Percentiles rank a stretch among this genome's conserved stretches.
Conservation (phyloP, 2,797 vertebrate species). For the Kryptolebias ocellatus region DNA sequence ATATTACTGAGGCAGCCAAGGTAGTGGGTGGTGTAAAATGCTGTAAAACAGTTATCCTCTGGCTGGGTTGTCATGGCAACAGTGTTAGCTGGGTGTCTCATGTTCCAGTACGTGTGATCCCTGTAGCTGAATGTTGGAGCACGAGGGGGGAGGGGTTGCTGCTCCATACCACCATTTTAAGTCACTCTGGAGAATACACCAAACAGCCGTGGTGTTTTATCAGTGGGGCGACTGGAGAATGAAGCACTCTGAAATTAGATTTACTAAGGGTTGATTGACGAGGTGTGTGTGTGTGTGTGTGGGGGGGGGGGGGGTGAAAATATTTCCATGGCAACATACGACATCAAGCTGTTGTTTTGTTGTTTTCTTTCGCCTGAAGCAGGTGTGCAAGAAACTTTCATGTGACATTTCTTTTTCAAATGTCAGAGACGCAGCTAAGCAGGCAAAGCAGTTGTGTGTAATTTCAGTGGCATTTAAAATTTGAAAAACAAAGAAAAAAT, state of each 20-base stretch:
- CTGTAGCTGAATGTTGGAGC: conserved; percentile 52
- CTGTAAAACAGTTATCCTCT: conserved; percentile 80
- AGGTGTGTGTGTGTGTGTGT: too few relatives aligned
- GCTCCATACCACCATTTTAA: conserved; percentile 61
- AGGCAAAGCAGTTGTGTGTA: conserved; percentile 37
- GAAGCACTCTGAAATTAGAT: neutral
- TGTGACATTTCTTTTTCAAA: conserved; percentile 65
- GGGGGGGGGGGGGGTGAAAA: conserved; percentile 4
- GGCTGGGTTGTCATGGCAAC: conserved; percentile 85
- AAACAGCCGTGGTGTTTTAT: conserved; percentile 52
- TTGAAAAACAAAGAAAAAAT: conserved; percentile 19
- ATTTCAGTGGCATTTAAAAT: conserved; percentile 49
- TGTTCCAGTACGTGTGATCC: conserved; percentile 72
- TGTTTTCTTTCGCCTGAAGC: conserved; percentile 53
- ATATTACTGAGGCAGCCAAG: conserved; percentile 50
- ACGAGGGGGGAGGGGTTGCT: conserved; percentile 10
- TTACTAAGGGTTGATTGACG: conserved; percentile 14
- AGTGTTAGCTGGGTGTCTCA: conserved; percentile 74
- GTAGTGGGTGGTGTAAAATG: conserved; percentile 62
- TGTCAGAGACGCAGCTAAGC: conserved; percentile 60
- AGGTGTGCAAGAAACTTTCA: conserved; percentile 49
- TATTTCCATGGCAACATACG: conserved; percentile 64
- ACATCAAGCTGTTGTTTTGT: conserved; percentile 49
- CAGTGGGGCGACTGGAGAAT: neutral
- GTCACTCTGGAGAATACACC: conserved; percentile 51